phyloP scores from a whole-genome alignment of 2,888 invertebrate genomes.

The Podotricha telesiphe region DNA sequence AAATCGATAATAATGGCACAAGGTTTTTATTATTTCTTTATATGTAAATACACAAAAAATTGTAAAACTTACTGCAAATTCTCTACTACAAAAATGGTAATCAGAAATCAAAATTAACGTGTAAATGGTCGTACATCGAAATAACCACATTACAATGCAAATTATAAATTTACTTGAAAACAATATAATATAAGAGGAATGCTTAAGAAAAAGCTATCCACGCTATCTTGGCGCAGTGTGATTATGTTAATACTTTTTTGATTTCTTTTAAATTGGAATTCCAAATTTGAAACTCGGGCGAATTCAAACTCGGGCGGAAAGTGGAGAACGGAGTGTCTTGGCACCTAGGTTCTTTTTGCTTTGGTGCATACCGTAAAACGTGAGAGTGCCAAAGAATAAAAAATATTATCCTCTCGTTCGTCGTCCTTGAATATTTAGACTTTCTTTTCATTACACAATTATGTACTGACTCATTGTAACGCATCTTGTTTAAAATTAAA shows the following conservation, averaged over 20 bases:
- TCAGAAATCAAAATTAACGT: slow-evolving; percentile 9
- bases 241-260: too few species aligned
- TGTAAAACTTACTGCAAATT: background rate
- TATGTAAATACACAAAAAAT: background rate
- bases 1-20: background rate
- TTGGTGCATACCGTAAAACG: too few species aligned
- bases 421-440: slow-evolving; percentile 34
- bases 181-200: slow-evolving; percentile 4
- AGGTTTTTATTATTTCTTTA: background rate
- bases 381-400: too few species aligned
- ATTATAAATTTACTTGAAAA: slow-evolving; percentile 13
- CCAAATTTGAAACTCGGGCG: too few species aligned
- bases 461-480: slow-evolving; percentile 1
- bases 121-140: slow-evolving; percentile 8
- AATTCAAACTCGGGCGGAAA: too few species aligned
- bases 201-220: background rate
- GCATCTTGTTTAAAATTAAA: background rate
- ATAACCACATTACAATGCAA: slow-evolving; percentile 7
- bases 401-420: slow-evolving; percentile 1
- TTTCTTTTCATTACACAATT: slow-evolving; percentile 35
- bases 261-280: too few species aligned
- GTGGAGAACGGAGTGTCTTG: too few species aligned
- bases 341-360: too few species aligned
- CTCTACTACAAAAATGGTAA: slow-evolving; percentile 19
- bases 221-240: too few species aligned